Conservation (phyloP, 2,888 invertebrate genomes). For the Mycalesis mineus region DNA sequence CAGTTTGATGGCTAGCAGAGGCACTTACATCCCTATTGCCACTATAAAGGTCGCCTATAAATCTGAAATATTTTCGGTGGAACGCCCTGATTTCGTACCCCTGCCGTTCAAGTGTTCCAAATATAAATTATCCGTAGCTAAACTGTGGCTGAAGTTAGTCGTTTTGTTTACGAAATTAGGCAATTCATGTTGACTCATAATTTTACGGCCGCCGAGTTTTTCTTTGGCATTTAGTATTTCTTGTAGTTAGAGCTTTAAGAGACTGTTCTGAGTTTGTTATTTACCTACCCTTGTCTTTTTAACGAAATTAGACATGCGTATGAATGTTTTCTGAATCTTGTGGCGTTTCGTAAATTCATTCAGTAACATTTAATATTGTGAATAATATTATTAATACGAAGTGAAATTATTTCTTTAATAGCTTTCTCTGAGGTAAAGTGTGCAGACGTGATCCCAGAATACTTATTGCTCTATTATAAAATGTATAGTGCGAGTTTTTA, state of each 20-base stretch:
- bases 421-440: too few species aligned
- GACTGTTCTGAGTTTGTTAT: neutral
- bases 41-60: slow-evolving; percentile 37
- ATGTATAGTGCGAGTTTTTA: too few species aligned
- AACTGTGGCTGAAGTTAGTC: slow-evolving; percentile 2
- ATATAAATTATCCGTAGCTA: slow-evolving; percentile 2
- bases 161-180: slow-evolving; percentile 9
- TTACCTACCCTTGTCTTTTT: too few species aligned
- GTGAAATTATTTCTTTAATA: too few species aligned
- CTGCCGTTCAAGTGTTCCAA: slow-evolving; percentile 2
- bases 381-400: too few species aligned
- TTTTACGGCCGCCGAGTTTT: neutral
- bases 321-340: too few species aligned
- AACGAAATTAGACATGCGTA: too few species aligned
- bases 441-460: too few species aligned
- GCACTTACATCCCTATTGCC: slow-evolving; percentile 25
- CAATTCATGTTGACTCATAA: neutral
- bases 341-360: too few species aligned
- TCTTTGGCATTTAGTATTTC: neutral
- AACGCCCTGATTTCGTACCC: slow-evolving; percentile 24
- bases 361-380: too few species aligned
- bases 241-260: neutral
- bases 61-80: slow-evolving; percentile 40
- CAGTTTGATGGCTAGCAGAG: slow-evolving; percentile 11
- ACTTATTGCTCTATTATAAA: too few species aligned